Base-by-base conservation (phyloP, 2,888 invertebrate genomes). In the Volucella bombylans region DNA sequence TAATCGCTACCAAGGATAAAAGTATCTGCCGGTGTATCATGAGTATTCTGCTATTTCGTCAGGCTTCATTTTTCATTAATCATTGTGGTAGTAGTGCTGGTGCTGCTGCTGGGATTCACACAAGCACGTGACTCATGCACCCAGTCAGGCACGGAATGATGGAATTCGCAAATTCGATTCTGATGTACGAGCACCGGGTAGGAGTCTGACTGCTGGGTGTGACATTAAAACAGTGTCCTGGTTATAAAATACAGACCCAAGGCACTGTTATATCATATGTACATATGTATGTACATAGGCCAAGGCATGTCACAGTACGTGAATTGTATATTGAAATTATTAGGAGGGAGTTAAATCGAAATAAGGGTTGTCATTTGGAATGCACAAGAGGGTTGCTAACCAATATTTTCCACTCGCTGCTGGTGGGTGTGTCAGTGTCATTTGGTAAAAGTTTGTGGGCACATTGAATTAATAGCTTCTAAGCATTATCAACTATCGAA, bases 61-160 rank as follows among this genome's bases (percentile, higher is more conserved):
- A 50, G 79, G 68, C 67, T 73, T 79, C 62, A 52, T 55, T 73
- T 79, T 67, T 73, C 82, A 82, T 82, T 82, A 82, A 82, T 78
- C 82, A 82, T 79, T 4, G 41, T 31, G 41, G 64, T 31, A 31
- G 31, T 31, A 6, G 31, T 31, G 31, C 6, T 31, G 31, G 31
- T 31, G 4, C 31, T 4, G 6, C 6, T 45, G 50, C 23, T 77
- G 47, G 47, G 15, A 57, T 41, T 43, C 57, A 71, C 69, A 31
- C 6, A 31, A 31, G 31, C 31, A 78, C 64, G 65, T 72, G 71
- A 65, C 64, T 15, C n/a, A 23, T 41, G 43, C 14, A 49, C 4
- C 14, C 43, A 39, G 15, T 41, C 49, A 45, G 57, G 39, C 71
- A 57, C 71, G 65, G 61, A 64, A 64, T 71, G 78, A 71, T 71